Base-by-base conservation (phyloP, 2,797 vertebrate species). In the Muraenolepis orangiensis region DNA sequence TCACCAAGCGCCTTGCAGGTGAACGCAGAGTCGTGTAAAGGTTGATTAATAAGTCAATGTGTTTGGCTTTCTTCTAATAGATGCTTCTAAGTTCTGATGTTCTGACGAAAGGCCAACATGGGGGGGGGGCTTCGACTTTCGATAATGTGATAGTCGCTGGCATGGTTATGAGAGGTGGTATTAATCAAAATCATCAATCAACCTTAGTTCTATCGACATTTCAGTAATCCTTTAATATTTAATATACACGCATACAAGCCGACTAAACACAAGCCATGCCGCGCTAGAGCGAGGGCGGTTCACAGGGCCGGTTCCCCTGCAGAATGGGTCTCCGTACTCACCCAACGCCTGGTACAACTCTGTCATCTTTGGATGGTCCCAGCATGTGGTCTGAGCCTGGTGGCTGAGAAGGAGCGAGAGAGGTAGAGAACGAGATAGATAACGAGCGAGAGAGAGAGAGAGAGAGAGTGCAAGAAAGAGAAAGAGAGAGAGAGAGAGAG, bases 281-380 rank as follows among this genome's bases (percentile, higher is more conserved):
- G 20, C 4, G 18, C 46, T 51, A 2, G 26, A 66, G 64, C 6
- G 64, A 30, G 64, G 23, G 64, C 11, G 64, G 64, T 66, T 13
- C 16, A 4, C 28, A 66, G 23, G 23, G 13, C 12, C 26, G 11
- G 64, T 6, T n/a, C n/a, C 57, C 57, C 57, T 10, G 26, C 26
- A 8, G 13, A 23, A 11, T 28, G 8, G 75, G 78, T 85, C 82
- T 95, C 76, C 76, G 74, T 66, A 86, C 95, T 96, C 91, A 99
- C 98, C 96, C 82, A 99, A 87, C 0, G 96, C 95, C 87, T 98
- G 98, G 90, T 98, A 99, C 76, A 99, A 83, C 81, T 99, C 97
- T 1, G 96, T 98, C 96, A 99, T 99, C 94, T 99, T 99, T 86
- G 98, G 98, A 92, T 99, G 98, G 90, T 99, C 98, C 98, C 98